Percentiles rank a stretch among this genome's conserved stretches.
phyloP scores from a whole-genome alignment of 2,888 invertebrate genomes.

The Cataglyphis cursor region DNA sequence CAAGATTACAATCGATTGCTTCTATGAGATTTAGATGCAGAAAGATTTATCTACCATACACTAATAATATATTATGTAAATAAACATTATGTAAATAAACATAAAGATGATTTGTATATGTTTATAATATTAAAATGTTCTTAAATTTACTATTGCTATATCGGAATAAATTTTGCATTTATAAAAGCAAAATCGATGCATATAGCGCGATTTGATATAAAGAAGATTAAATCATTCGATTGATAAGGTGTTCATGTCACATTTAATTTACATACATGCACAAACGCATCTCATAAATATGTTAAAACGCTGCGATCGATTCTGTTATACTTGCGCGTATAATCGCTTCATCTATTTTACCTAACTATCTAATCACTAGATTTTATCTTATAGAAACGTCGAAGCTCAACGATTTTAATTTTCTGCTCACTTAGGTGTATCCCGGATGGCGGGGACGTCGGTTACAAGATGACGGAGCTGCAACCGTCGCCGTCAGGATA shows the following conservation, averaged over 20 bases:
- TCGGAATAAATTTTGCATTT: background rate
- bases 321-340: slow-evolving; percentile 26
- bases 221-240: slow-evolving; percentile 16
- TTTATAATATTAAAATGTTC: background rate
- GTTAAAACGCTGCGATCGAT: slow-evolving; percentile 14
- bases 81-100: background rate
- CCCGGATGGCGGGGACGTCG: slow-evolving; percentile 86
- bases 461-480: slow-evolving; percentile 86
- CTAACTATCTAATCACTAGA: slow-evolving; percentile 22
- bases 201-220: background rate
- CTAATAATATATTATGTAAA: background rate
- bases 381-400: slow-evolving; percentile 30
- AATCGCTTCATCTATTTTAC: slow-evolving; percentile 25
- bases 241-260: slow-evolving; percentile 29
- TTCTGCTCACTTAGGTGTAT: slow-evolving; percentile 80
- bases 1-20: background rate
- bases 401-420: slow-evolving; percentile 43
- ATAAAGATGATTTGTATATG: background rate
- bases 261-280: slow-evolving; percentile 36
- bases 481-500: slow-evolving; percentile 86
- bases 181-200: background rate
- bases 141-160: background rate
- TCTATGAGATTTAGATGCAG: background rate
- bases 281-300: slow-evolving; percentile 27
- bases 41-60: background rate